Evolutionary conservation across 2,113 vertebrate genomes (phyloP).

Genomic region (Aphyosemion australe): DNA sequence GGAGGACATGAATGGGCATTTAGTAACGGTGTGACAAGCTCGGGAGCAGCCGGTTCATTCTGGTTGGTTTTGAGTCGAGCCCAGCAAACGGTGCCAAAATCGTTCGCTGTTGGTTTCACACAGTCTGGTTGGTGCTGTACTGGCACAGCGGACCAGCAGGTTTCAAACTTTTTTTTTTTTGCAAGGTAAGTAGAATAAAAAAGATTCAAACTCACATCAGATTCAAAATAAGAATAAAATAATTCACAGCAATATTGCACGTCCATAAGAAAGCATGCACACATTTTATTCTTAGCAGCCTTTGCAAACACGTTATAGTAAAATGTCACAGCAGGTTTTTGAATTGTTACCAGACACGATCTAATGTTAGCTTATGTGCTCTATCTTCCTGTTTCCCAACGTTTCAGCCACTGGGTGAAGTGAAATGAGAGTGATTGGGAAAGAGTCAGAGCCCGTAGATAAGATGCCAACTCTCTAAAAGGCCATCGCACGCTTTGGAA

Average conservation of each 20-base stretch:
- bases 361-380: constrained; percentile 49
- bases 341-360: constrained; percentile 9
- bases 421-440: constrained; percentile 45
- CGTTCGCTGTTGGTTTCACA: constrained; percentile 14
- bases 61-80: constrained; percentile 30
- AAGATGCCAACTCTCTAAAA: constrained; percentile 32
- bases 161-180: not conserved
- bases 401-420: constrained; percentile 13
- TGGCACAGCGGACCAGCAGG: not conserved
- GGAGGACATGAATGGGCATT: constrained; percentile 28
- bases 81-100: constrained; percentile 13
- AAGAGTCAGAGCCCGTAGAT: constrained; percentile 5
- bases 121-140: constrained; percentile 6
- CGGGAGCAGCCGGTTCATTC: constrained; percentile 39
- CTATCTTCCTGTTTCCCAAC: constrained; percentile 62
- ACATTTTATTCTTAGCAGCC: too few species aligned
- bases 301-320: not conserved
- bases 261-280: not conserved
- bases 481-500: not conserved
- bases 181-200: not conserved
- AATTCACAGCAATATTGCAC: not conserved
- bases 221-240: not conserved
- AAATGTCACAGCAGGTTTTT: constrained; percentile 5
- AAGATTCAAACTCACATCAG: not conserved
- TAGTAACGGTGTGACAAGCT: constrained; percentile 10